phyloP scores from a whole-genome alignment of 2,113 vertebrate species.

The Heterotilapia buettikoferi region DNA sequence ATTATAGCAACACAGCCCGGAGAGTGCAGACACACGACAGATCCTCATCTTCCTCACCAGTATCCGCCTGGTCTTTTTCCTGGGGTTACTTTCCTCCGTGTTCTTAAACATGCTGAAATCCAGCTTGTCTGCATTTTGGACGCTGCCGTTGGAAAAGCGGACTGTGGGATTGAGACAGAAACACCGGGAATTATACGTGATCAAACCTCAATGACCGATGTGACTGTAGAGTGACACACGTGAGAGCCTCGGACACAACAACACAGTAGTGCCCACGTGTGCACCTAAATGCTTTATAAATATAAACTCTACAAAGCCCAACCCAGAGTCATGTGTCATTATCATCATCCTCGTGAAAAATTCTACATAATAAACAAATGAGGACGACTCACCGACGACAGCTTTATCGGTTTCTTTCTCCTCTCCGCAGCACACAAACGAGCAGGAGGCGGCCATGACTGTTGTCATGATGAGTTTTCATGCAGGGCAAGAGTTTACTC shows the following conservation, averaged over 20 bases:
- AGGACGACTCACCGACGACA: conserved; percentile 52
- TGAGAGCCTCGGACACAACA: neutral
- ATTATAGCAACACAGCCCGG: neutral
- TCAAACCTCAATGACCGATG: neutral
- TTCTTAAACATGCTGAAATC: conserved; percentile 76
- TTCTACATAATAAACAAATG: neutral
- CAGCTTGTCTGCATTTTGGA: conserved; percentile 69
- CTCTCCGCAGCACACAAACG: conserved; percentile 51
- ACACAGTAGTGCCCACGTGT: neutral
- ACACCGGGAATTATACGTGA: neutral
- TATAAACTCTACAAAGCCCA: neutral
- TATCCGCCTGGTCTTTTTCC: conserved; percentile 76
- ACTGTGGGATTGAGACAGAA: conserved; percentile 78
- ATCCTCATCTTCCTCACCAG: conserved; percentile 69
- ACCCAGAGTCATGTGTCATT: accelerated
- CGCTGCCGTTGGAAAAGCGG: conserved; percentile 84
- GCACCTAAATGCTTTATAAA: neutral
- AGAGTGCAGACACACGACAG: neutral
- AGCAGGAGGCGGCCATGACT: conserved; percentile 63
- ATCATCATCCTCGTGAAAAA: neutral
- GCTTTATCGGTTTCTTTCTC: conserved; percentile 55
- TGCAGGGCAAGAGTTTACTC: neutral
- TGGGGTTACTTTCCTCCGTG: conserved; percentile 73
- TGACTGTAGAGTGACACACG: neutral
- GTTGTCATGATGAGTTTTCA: neutral